These are phyloP conservation scores for Chesias legatella DNA, from an alignment of 2,888 invertebrate genomes.

Conservation along the genomic window DNA sequence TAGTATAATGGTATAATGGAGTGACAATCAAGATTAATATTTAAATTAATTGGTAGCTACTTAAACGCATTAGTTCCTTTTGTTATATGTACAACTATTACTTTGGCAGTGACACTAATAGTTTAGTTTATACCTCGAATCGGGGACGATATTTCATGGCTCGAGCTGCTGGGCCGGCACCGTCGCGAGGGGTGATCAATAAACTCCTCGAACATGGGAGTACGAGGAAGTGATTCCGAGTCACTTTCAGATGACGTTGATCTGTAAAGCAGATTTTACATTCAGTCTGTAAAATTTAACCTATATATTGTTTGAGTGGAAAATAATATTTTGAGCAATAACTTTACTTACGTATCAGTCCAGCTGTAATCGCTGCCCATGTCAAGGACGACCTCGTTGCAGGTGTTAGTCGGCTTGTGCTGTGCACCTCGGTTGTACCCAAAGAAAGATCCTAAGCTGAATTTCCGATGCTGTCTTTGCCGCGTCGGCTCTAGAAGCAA, in stretches of 20 bases:
- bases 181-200: conserved; percentile 50
- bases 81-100: no score
- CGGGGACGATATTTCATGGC: conserved; percentile 56
- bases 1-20: no score
- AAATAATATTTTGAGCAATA: background rate
- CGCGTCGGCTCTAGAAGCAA: conserved; percentile 35
- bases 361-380: conserved; percentile 73
- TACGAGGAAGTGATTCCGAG: conserved; percentile 68
- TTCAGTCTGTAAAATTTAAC: background rate
- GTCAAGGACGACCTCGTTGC: conserved; percentile 68
- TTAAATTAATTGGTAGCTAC: no score
- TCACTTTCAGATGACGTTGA: conserved; percentile 73
- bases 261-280: conserved; percentile 34
- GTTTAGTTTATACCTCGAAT: conserved; percentile 56
- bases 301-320: background rate
- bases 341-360: conserved; percentile 64
- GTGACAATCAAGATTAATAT: no score
- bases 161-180: conserved; percentile 46
- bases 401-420: conserved; percentile 50
- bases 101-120: no score
- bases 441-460: conserved; percentile 73
- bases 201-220: conserved; percentile 74
- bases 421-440: conserved; percentile 52
- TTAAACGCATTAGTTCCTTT: no score
- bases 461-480: conserved; percentile 64